phyloP scores from a whole-genome alignment of 2,113 vertebrate genomes.

The Pelodiscus sinensis region DNA sequence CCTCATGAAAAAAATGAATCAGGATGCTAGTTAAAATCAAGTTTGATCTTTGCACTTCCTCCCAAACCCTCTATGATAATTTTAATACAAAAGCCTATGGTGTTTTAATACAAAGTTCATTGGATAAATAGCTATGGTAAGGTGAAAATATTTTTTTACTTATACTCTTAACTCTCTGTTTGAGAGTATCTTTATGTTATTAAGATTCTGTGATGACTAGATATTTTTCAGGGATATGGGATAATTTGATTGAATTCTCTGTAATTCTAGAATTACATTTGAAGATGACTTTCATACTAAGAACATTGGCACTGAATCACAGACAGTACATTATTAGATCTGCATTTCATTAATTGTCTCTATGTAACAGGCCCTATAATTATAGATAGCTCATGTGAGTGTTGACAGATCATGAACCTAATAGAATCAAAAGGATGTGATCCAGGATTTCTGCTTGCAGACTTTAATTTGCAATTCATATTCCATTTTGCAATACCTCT shows the following conservation, averaged over 20 bases:
- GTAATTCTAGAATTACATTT: neutral
- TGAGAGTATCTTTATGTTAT: neutral
- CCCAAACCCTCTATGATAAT: neutral
- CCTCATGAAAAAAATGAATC: neutral
- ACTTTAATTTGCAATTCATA: no score
- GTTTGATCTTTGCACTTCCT: neutral
- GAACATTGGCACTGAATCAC: neutral
- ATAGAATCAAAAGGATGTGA: neutral
- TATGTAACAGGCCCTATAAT: neutral
- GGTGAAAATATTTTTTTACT: neutral
- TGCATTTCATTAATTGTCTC: neutral
- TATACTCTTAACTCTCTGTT: neutral
- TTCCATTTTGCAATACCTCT: no score
- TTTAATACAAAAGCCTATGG: neutral
- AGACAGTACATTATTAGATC: conserved; percentile 1
- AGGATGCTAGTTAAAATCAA: neutral
- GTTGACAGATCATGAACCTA: conserved; percentile 2
- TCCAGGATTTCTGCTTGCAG: neutral
- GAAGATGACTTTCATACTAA: neutral
- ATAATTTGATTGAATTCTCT: neutral
- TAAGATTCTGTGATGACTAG: neutral
- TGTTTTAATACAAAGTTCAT: neutral
- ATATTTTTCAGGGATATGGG: neutral
- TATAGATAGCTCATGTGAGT: neutral
- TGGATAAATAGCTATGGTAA: neutral